phyloP scores from a whole-genome alignment of 92 coral and sea anemone species.

The Umimayanthus chanpuru region DNA sequence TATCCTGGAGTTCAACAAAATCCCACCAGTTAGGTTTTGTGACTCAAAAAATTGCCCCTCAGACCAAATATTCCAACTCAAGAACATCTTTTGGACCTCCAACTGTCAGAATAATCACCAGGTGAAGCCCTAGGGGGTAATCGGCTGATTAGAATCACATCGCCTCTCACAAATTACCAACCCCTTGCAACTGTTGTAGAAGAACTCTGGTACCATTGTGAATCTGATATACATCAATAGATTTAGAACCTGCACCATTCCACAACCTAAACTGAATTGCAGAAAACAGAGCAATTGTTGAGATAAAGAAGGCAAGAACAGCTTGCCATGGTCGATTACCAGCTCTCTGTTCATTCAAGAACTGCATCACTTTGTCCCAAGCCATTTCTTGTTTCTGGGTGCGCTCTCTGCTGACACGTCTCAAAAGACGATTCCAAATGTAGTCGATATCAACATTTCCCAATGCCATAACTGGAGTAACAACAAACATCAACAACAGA shows the following conservation, averaged over 20 bases:
- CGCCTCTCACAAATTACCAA: not conserved
- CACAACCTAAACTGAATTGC: slow-evolving; percentile 87
- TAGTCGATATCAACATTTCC: slow-evolving; percentile 90
- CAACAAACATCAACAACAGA: slow-evolving; percentile 56
- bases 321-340: slow-evolving; percentile 93
- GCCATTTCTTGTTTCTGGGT: slow-evolving; percentile 62
- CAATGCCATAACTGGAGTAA: slow-evolving; percentile 70
- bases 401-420: slow-evolving; percentile 81
- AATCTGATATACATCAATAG: slow-evolving; percentile 43
- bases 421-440: slow-evolving; percentile 83
- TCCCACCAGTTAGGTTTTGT: too few relatives aligned
- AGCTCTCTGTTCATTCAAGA: slow-evolving; percentile 79
- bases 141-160: not conserved
- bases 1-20: too few relatives aligned
- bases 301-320: slow-evolving; percentile 84
- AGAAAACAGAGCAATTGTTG: slow-evolving; percentile 81
- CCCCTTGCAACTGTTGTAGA: slow-evolving; percentile 41
- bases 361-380: slow-evolving; percentile 91
- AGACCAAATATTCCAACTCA: too few relatives aligned
- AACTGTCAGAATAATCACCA: too few relatives aligned
- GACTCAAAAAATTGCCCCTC: too few relatives aligned
- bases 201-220: slow-evolving; percentile 58
- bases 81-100: too few relatives aligned
- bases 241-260: slow-evolving; percentile 51
- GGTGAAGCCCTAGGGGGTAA: too few relatives aligned